Percentiles rank a stretch among this genome's conserved stretches.
phyloP scores from a whole-genome alignment of 2,113 vertebrate genomes.

The Bostrychus sinensis region DNA sequence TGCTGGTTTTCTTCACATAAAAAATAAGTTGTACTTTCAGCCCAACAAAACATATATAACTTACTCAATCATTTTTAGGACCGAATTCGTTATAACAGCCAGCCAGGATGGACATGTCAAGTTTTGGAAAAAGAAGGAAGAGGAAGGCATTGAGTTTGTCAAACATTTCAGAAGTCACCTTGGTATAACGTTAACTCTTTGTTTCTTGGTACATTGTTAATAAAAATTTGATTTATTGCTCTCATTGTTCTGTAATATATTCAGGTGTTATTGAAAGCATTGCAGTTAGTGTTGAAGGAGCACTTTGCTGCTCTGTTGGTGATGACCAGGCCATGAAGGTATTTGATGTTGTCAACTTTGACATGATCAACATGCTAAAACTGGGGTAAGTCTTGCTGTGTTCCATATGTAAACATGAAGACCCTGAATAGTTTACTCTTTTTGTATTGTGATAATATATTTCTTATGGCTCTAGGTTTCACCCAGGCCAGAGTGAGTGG shows the following conservation, averaged over 20 bases:
- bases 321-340: conserved; percentile 99
- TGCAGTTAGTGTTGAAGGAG: conserved; percentile 91
- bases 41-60: neutral
- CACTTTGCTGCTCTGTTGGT: conserved; percentile 92
- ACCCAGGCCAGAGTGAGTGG: conserved; percentile 95
- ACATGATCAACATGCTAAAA: conserved; percentile 99
- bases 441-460: neutral
- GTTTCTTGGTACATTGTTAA: neutral
- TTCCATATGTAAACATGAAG: neutral
- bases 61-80: conserved; percentile 73
- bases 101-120: conserved; percentile 99
- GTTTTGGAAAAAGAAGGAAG: conserved; percentile 97
- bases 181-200: conserved; percentile 70
- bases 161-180: conserved; percentile 97
- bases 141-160: conserved; percentile 97
- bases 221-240: neutral
- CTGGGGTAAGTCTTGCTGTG: conserved; percentile 85
- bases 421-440: neutral
- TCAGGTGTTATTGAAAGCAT: conserved; percentile 93
- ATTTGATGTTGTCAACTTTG: conserved; percentile 98
- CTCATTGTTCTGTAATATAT: conserved; percentile 1
- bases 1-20: no score
- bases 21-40: neutral
- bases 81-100: conserved; percentile 95
- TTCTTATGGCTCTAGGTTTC: conserved; percentile 77